These are phyloP conservation scores for Orthosia gracilis DNA, from an alignment of 2,888 invertebrate genomes.

Conservation along the genomic window DNA sequence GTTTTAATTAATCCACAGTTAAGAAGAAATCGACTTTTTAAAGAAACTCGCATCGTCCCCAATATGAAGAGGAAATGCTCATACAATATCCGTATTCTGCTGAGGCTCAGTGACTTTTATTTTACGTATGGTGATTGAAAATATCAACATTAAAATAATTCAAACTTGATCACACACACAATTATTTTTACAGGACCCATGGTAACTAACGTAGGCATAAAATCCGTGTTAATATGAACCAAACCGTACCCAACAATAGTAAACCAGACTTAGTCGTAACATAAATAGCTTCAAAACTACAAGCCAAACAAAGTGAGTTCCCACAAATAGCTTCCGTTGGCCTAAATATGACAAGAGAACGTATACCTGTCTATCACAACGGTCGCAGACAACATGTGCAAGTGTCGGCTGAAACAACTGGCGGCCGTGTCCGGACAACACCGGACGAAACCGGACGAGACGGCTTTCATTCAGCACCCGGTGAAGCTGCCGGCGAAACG, in stretches of 20 bases:
- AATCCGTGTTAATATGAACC: background rate
- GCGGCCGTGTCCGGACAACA: constrained; percentile 13
- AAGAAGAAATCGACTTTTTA: constrained; percentile 36
- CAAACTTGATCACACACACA: background rate
- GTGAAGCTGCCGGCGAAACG: background rate
- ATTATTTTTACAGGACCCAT: too few species aligned
- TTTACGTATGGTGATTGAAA: background rate
- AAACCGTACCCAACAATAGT: background rate
- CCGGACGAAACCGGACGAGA: constrained; percentile 32
- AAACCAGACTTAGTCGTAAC: background rate
- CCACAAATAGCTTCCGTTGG: constrained; percentile 32
- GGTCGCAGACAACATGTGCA: constrained; percentile 35
- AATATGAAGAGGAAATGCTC: constrained; percentile 20
- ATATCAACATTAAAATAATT: background rate
- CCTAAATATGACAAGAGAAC: constrained; percentile 40
- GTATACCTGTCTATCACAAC: constrained; percentile 35
- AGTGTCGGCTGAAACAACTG: constrained; percentile 36
- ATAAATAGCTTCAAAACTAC: constrained; percentile 16
- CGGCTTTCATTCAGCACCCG: constrained; percentile 27
- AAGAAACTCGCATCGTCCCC: constrained; percentile 20
- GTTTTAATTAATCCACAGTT: constrained; percentile 58
- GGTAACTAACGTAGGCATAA: too few species aligned
- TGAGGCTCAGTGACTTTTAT: background rate
- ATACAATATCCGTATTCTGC: background rate
- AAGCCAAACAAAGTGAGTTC: constrained; percentile 14